Evolutionary conservation across 2,113 vertebrate genomes (phyloP).

Genomic region (Pachycephala philippinensis): DNA sequence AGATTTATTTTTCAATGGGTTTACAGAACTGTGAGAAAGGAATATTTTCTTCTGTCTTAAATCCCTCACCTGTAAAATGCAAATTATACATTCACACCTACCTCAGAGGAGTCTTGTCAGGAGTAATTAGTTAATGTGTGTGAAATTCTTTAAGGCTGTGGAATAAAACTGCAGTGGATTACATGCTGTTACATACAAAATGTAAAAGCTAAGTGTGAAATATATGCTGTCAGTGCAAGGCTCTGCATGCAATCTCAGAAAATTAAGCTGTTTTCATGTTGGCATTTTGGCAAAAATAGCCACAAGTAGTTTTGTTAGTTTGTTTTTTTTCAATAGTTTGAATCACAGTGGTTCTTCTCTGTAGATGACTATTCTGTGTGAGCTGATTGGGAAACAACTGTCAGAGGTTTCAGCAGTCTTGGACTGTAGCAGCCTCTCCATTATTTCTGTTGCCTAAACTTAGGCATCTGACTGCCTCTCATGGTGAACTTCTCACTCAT

Average conservation of each 20-base stretch:
- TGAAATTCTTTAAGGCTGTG: not conserved
- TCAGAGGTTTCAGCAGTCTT: not conserved
- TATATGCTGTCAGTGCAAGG: not conserved
- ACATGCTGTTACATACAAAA: not conserved
- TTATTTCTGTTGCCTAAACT: not conserved
- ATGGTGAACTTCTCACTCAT: not conserved
- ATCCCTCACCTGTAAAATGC: not conserved
- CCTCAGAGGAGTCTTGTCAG: not conserved
- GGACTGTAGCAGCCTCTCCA: not conserved
- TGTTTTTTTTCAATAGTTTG: not conserved
- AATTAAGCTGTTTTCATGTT: not conserved
- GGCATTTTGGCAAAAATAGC: not conserved
- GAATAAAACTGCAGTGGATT: not conserved
- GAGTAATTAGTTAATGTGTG: constrained; percentile 11
- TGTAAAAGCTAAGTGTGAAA: not conserved
- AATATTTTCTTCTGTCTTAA: not conserved
- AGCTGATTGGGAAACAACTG: not conserved
- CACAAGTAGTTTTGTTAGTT: not conserved
- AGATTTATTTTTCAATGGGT: not conserved
- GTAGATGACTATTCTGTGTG: not conserved
- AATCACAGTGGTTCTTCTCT: not conserved
- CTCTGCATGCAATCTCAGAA: not conserved
- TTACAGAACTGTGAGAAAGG: not conserved
- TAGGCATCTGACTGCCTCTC: not conserved
- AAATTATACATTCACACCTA: not conserved